Evolutionary conservation across 2,888 invertebrate species (phyloP).

Genomic region (Ferdinandea cuprea): DNA sequence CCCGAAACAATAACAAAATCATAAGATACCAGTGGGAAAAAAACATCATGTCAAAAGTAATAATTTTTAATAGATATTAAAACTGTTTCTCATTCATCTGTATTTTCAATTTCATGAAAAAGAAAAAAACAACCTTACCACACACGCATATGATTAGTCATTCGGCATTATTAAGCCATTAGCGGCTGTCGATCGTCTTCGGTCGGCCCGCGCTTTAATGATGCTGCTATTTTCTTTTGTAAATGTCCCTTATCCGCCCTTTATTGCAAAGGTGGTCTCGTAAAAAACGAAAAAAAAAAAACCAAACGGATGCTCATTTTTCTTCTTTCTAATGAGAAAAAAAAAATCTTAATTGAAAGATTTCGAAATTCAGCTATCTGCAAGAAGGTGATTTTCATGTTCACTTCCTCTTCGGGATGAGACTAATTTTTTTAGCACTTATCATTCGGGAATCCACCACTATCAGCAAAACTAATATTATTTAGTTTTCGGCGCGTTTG

Average conservation of each 20-base stretch:
- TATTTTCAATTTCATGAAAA: neutral
- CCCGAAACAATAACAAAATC: no score
- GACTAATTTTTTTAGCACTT: conserved; percentile 47
- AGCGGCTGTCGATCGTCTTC: conserved; percentile 42
- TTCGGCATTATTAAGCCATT: conserved; percentile 50
- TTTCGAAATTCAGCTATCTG: conserved; percentile 47
- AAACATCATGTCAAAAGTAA: no score
- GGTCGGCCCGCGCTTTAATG: conserved; percentile 38
- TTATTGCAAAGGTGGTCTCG: conserved; percentile 40
- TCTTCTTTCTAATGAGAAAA: conserved; percentile 53
- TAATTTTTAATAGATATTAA: neutral
- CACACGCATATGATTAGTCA: conserved; percentile 48
- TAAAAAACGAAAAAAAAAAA: conserved; percentile 17
- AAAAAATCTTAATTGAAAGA: conserved; percentile 54
- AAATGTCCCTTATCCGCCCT: conserved; percentile 22
- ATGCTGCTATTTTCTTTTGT: conserved; percentile 30
- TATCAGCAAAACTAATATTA: conserved; percentile 40
- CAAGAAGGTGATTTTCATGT: conserved; percentile 47
- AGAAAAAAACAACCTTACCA: conserved; percentile 27
- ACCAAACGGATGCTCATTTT: conserved; percentile 53
- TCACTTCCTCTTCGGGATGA: conserved; percentile 53
- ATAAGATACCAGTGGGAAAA: no score
- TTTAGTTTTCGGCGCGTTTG: conserved; percentile 37
- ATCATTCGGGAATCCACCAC: conserved; percentile 15
- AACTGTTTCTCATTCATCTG: neutral